These are phyloP conservation scores for Aspidiotus destructor DNA, from an alignment of 2,888 invertebrate genomes.

Conservation along the genomic window DNA sequence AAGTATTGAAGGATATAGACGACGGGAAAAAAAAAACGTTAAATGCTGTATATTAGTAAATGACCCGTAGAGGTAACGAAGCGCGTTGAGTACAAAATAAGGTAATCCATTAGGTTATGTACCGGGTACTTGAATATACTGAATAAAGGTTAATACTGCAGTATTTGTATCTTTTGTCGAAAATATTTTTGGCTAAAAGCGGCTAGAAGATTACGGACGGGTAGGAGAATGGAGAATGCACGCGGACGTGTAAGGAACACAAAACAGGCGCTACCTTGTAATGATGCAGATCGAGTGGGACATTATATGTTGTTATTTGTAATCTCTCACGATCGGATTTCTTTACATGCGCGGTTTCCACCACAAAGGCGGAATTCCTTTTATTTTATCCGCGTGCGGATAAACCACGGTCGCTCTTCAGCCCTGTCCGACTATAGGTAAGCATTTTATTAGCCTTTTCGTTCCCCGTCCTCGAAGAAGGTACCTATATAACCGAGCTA, in stretches of 20 bases:
- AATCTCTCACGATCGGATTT: slow-evolving; percentile 32
- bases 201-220: not conserved
- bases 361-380: slow-evolving; percentile 31
- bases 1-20: not conserved
- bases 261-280: slow-evolving; percentile 30
- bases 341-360: slow-evolving; percentile 27
- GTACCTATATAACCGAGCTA: too few species aligned
- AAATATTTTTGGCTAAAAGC: not conserved
- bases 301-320: slow-evolving; percentile 33
- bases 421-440: too few species aligned
- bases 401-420: too few species aligned
- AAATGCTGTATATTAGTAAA: not conserved
- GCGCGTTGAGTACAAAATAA: slow-evolving; percentile 28
- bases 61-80: slow-evolving; percentile 22
- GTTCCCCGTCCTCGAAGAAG: too few species aligned
- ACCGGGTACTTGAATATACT: not conserved
- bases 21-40: not conserved
- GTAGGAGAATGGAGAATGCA: not conserved
- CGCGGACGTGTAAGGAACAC: slow-evolving; percentile 15
- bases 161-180: not conserved
- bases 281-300: slow-evolving; percentile 32
- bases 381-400: slow-evolving; percentile 5
- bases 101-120: slow-evolving; percentile 26
- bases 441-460: too few species aligned
- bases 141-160: not conserved